Base-by-base conservation (phyloP, 2,797 vertebrate genomes). In the Ptychadena robeensis region DNA sequence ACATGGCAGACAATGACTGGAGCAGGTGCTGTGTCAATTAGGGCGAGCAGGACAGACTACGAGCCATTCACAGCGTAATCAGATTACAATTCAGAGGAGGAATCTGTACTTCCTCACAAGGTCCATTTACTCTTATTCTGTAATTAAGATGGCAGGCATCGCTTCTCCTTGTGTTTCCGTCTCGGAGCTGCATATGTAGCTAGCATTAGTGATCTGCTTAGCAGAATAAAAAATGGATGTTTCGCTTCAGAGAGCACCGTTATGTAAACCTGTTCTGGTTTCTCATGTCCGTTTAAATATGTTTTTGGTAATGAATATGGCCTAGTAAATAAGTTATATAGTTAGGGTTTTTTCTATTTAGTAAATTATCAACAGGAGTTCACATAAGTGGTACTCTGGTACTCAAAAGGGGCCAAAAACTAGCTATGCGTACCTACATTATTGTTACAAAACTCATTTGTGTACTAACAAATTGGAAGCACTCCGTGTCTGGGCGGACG, bases 1-100 rank as follows among this genome's bases (percentile, higher is more conserved):
- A 64, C 81, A 71, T 53, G 40, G 67, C 22, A 35, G 66, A 82
- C 73, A 77, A 82, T 82, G 66, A 31, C 37, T 30, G 37, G 81
- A 82, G 81, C 81, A 82, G 81, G 73, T 82, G 81, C 81, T 71
- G 53, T 64, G 59, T 77, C 81, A 82, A 77, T 77, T 77, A 82
- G 25, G n/a, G 40, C 9, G 40, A 59, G n/a, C 27, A 64, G 53
- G 81, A 59, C n/a, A 57, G 73, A 82, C 64, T 64, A 76, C 34
- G 31, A 74, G 35, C 71, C 73, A 76, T 76, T 82, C 80, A 82
- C 66, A 82, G 14, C 22, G 73, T 82, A 82, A 82, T 82, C 65
- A 64, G 81, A 82, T 82, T 82, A 82, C 73, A 82, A 76, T 76
- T 75, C 80, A 74, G 72, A 82, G 80, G 80, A 82, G 72, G 53